Base-by-base conservation (phyloP, 2,888 invertebrate species). In the Phengaris arion region DNA sequence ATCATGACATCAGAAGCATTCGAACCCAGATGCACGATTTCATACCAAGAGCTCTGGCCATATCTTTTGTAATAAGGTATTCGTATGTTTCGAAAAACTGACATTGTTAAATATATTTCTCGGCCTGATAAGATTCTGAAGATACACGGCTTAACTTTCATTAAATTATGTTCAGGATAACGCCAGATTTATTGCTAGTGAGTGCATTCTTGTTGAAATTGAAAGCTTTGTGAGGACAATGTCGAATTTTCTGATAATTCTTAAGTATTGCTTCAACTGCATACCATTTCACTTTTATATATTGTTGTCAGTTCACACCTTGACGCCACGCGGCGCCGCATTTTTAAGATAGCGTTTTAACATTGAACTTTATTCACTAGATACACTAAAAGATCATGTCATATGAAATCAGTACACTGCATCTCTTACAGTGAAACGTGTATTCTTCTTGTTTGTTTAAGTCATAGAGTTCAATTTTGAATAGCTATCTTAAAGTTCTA, bases 1-100 rank as follows among this genome's bases (percentile, higher is more conserved):
- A 83, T 82, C 85, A 82, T 84, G 84, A 85, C 84, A 84, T 83
- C 83, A 82, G 79, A 82, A 82, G 85, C 83, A 83, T 83, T 83
- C 82, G 80, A 82, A 68, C 68, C 46, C 74, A 77, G 77, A 77
- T 77, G 64, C 74, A 76, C 78, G 79, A 77, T 80, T 79, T 78
- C 77, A 80, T 77, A 78, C 77, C 75, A 76, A 77, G 76, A 76
- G 78, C 76, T 78, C 78, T 79, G 76, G 78, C 75, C 78, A 72
- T 75, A 77, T 78, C 75, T 79, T 79, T 79, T 80, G 79, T 78
- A 78, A 79, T 77, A 75, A 70, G 68, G 76, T 74, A 77, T 78
- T 76, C 75, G 76, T 75, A 74, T 76, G 77, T 79, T 76, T 78
- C 75, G 77, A 75, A 77, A 68, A 74, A 74, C 73, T 75, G 69